Evolutionary conservation across 1,140 invertebrate species (phyloP).

Genomic region (Drosophila novamexicana): DNA sequence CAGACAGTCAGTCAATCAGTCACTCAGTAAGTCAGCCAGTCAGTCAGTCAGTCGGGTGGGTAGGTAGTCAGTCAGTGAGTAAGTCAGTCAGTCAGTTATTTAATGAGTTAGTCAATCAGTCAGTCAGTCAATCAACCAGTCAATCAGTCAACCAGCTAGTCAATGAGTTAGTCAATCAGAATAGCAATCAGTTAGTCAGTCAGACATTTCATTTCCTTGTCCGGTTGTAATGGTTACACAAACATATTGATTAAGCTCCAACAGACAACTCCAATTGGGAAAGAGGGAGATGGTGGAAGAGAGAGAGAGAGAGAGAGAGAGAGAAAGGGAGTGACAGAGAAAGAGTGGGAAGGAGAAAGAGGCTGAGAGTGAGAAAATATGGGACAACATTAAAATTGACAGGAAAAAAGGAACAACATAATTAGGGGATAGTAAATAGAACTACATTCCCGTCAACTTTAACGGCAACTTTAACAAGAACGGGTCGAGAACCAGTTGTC

Average conservation of each 20-base stretch:
- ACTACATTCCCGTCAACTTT: not conserved
- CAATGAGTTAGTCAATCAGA: too few relatives aligned
- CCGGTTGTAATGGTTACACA: constrained; percentile 20
- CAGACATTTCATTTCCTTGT: constrained; percentile 19
- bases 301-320: not conserved
- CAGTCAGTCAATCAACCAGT: too few relatives aligned
- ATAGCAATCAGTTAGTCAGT: not conserved
- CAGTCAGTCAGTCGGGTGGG: too few relatives aligned
- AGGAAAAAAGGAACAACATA: not conserved
- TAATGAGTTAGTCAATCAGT: too few relatives aligned
- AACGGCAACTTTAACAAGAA: not conserved
- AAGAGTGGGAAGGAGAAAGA: not conserved
- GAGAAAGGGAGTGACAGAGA: constrained; percentile 8
- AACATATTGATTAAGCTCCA: constrained; percentile 59
- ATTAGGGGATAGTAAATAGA: not conserved
- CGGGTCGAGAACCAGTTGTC: not conserved
- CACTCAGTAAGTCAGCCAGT: too few relatives aligned
- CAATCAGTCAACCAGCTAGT: too few relatives aligned
- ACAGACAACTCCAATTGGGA: not conserved
- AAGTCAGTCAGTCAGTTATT: too few relatives aligned
- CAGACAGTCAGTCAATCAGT: too few relatives aligned
- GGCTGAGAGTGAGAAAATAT: not conserved
- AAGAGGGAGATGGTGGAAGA: not conserved
- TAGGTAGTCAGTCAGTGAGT: too few relatives aligned
- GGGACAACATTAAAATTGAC: too few relatives aligned